Percentiles rank a stretch among this genome's conserved stretches.
phyloP scores from a whole-genome alignment of 2,888 invertebrate genomes.

The Trachelus stipa region DNA sequence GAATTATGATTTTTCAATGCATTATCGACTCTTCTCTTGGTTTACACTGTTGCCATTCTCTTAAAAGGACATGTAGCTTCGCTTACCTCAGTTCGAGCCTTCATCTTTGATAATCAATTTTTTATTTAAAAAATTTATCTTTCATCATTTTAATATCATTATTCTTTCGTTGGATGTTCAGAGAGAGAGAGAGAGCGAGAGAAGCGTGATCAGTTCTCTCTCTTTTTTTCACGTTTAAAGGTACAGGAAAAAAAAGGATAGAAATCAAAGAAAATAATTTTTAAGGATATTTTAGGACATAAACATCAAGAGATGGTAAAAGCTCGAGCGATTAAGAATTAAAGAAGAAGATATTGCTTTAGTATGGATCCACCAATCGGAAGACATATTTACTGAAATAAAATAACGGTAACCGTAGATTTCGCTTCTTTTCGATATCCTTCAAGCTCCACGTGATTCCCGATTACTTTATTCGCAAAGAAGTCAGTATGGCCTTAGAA shows the following conservation, averaged over 20 bases:
- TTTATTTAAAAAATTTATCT: not conserved
- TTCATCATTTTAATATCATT: not conserved
- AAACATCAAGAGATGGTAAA: not conserved
- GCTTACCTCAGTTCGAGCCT: too few relatives aligned
- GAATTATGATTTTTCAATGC: not conserved
- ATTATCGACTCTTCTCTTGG: not conserved
- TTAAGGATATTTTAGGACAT: not conserved
- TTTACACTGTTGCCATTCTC: not conserved
- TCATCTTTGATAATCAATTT: too few relatives aligned
- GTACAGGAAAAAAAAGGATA: not conserved
- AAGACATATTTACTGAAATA: not conserved
- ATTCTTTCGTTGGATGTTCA: not conserved
- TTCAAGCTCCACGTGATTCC: not conserved
- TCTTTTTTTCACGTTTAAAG: not conserved
- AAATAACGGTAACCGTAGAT: not conserved
- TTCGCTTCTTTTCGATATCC: not conserved
- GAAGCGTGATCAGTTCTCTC: conserved; percentile 6
- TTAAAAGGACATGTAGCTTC: not conserved
- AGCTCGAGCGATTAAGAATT: not conserved
- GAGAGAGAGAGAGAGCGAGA: not conserved
- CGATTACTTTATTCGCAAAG: not conserved
- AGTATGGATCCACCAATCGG: not conserved
- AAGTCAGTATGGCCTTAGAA: not conserved
- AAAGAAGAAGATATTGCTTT: not conserved
- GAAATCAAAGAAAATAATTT: not conserved